A percentile compares a stretch with the other conserved stretches of the same genome.
Conservation (phyloP, 1,140 invertebrate species). For the Hyles vespertilio region DNA sequence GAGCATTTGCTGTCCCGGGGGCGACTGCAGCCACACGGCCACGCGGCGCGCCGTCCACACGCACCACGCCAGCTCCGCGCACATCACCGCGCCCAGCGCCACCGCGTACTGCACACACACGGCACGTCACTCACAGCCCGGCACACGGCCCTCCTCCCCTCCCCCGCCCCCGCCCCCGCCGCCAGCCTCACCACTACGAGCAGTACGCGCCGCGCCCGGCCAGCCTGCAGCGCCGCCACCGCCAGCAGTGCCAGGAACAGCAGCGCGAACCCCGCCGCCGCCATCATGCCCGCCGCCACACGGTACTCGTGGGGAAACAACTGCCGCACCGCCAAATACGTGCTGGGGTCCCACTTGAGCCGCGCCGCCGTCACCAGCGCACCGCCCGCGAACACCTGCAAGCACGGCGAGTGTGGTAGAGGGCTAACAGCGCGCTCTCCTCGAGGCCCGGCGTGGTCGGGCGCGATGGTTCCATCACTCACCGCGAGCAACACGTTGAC, state of each 20-base stretch:
- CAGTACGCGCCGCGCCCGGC: constrained; percentile 15
- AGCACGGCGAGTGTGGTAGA: not conserved
- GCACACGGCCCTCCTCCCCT: too few relatives aligned
- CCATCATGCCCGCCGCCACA: constrained; percentile 29
- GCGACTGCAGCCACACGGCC: constrained; percentile 25
- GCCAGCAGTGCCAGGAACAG: constrained; percentile 43
- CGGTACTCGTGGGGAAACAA: constrained; percentile 48
- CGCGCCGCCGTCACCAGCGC: constrained; percentile 46
- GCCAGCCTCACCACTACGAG: constrained; percentile 24
- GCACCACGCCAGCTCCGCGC: constrained; percentile 26
- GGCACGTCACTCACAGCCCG: too few relatives aligned
- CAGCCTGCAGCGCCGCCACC: constrained; percentile 26
- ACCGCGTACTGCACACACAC: constrained; percentile 25
- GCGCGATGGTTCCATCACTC: constrained; percentile 2
- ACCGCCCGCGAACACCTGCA: constrained; percentile 49
- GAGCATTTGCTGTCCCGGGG: constrained; percentile 26
- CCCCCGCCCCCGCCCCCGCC: too few relatives aligned
- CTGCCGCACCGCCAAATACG: constrained; percentile 51
- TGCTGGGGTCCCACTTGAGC: constrained; percentile 57
- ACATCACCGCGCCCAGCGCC: constrained; percentile 19
- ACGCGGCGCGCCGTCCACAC: constrained; percentile 33
- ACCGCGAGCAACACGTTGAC: constrained; percentile 34
- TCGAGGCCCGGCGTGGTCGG: not conserved
- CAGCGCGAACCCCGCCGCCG: constrained; percentile 26
- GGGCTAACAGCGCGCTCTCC: not conserved